Percentiles rank a stretch among this genome's conserved stretches.
These are phyloP conservation scores for Psephotus haematonotus DNA, from an alignment of 2,113 vertebrate genomes.

Conservation along the genomic window DNA sequence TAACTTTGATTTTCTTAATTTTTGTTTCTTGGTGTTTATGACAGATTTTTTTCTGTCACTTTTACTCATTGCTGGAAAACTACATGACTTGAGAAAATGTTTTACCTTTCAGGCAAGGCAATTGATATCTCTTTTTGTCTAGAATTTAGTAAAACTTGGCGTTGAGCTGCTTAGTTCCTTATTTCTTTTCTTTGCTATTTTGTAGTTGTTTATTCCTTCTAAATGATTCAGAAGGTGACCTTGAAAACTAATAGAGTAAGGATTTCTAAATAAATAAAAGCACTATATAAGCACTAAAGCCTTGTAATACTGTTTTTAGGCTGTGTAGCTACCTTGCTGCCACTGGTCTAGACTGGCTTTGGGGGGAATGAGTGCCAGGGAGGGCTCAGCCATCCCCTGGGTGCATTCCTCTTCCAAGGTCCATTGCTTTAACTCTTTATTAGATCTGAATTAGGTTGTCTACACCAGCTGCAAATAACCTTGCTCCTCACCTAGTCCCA, in stretches of 20 bases:
- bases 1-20: background rate
- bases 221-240: background rate
- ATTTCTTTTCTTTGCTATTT: background rate
- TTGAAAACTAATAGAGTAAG: background rate
- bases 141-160: background rate
- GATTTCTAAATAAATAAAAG: background rate
- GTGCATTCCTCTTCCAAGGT: rapidly evolving
- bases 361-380: rapidly evolving
- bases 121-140: background rate
- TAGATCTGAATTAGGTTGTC: background rate
- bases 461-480: background rate
- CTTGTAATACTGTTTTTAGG: background rate
- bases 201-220: background rate
- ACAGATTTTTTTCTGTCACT: background rate
- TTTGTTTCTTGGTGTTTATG: background rate
- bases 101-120: background rate
- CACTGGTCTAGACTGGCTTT: rapidly evolving
- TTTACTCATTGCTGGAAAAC: background rate
- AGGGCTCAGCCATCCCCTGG: background rate
- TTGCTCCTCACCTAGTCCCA: background rate
- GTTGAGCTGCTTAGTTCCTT: background rate
- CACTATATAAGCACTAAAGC: background rate
- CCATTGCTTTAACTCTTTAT: background rate
- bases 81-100: background rate
- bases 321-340: background rate